Evolutionary conservation across 2,113 vertebrate genomes (phyloP).

Genomic region (Phalacrocorax carbo): DNA sequence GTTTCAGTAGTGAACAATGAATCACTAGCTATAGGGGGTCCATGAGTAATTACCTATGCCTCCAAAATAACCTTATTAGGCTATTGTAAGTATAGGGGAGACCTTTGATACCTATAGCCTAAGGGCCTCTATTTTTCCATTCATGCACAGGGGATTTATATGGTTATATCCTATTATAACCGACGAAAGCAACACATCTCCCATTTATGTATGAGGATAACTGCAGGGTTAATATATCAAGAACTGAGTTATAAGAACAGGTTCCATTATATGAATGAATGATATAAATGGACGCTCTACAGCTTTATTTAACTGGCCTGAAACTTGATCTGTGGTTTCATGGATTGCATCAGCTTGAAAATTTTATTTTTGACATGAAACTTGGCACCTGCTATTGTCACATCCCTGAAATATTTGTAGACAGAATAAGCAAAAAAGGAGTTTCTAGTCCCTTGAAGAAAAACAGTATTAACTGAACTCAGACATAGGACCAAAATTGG

Average conservation of each 20-base stretch:
- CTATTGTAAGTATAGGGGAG: slow-evolving; percentile 45
- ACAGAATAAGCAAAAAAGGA: neutral
- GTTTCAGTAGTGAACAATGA: slow-evolving; percentile 55
- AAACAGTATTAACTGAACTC: neutral
- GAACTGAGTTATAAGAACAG: slow-evolving; percentile 42
- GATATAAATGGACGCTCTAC: slow-evolving; percentile 49
- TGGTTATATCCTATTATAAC: slow-evolving; percentile 46
- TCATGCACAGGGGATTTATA: slow-evolving; percentile 52
- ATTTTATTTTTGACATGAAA: slow-evolving; percentile 34
- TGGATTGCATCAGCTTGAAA: slow-evolving; percentile 35
- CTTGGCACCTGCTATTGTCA: slow-evolving; percentile 6
- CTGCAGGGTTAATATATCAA: slow-evolving; percentile 45
- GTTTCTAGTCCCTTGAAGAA: neutral
- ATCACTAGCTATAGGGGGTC: slow-evolving; percentile 35
- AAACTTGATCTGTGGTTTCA: slow-evolving; percentile 47
- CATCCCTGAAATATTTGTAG: neutral
- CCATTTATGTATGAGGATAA: slow-evolving; percentile 50
- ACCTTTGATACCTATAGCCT: slow-evolving; percentile 47
- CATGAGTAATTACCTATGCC: slow-evolving; percentile 37
- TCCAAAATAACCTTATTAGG: slow-evolving; percentile 63
- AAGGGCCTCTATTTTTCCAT: slow-evolving; percentile 44
- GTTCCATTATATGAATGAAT: slow-evolving; percentile 54
- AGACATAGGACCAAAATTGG: neutral
- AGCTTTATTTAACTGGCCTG: slow-evolving; percentile 35
- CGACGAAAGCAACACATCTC: slow-evolving; percentile 57